A percentile compares a stretch with the other conserved stretches of the same genome.
Conservation (phyloP, 2,113 vertebrate genomes). For the Gymnobelideus leadbeateri region DNA sequence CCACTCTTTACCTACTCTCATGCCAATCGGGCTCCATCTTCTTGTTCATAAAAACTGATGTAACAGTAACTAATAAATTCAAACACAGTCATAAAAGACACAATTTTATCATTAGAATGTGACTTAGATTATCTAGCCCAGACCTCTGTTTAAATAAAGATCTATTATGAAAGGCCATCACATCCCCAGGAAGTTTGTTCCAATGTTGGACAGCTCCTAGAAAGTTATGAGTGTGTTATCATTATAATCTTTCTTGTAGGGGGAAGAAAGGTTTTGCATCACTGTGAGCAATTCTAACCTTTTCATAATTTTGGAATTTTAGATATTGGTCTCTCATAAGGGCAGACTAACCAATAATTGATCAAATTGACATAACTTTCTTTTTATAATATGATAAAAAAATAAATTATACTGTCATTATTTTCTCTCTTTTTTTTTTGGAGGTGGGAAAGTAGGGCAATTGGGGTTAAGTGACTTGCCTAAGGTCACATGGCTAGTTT, state of each 20-base stretch:
- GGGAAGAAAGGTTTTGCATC: neutral
- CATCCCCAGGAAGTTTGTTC: neutral
- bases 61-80: neutral
- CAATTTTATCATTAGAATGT: neutral
- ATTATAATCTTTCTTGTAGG: neutral
- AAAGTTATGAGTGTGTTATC: neutral
- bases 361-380: neutral
- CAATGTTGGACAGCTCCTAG: neutral
- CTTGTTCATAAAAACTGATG: neutral
- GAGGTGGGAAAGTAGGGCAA: too few relatives aligned
- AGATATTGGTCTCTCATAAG: neutral
- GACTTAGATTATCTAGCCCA: neutral
- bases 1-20: neutral
- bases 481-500: too few relatives aligned
- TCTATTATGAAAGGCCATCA: neutral
- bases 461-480: too few relatives aligned
- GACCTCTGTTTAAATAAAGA: neutral
- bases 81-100: neutral
- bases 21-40: neutral
- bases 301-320: neutral
- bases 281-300: neutral
- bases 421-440: neutral
- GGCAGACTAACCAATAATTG: neutral
- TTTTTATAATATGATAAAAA: neutral
- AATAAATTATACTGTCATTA: neutral